Conservation (phyloP, 2,797 vertebrate genomes). For the Gadopsis bispinosus region DNA sequence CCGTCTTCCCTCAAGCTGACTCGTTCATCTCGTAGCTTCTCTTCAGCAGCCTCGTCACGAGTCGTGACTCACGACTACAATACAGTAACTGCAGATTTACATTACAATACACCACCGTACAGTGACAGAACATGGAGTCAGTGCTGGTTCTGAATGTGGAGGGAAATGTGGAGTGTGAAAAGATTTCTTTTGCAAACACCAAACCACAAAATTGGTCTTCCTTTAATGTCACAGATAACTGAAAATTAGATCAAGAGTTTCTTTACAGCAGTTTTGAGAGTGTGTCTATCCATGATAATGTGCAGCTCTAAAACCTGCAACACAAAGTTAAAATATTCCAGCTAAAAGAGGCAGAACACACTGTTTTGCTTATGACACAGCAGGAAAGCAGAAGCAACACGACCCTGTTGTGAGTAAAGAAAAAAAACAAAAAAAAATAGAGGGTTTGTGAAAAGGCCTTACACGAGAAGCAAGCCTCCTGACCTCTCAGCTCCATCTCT, state of each 20-base stretch:
- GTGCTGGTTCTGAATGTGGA: constrained; percentile 19
- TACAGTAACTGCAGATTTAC: constrained; percentile 61
- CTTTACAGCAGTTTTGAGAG: constrained; percentile 13
- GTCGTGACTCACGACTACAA: constrained; percentile 5
- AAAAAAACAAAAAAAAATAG: neutral
- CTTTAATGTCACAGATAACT: neutral
- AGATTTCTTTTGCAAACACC: constrained; percentile 5
- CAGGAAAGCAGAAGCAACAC: neutral
- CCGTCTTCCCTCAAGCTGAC: constrained; percentile 15
- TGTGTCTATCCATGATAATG: neutral
- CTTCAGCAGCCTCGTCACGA: neutral
- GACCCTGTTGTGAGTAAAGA: constrained; percentile 10
- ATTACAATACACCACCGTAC: constrained; percentile 47
- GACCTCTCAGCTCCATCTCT: constrained; percentile 76
- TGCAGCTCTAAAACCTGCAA: constrained; percentile 8
- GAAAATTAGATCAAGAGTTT: neutral
- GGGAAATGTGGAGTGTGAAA: constrained; percentile 9
- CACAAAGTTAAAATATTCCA: constrained; percentile 1
- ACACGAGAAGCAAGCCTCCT: constrained; percentile 47
- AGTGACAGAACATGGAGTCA: constrained; percentile 47
- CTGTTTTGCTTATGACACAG: constrained; percentile 1
- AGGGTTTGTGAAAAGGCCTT: constrained; percentile 23
- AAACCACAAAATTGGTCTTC: neutral
- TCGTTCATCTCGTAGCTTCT: constrained; percentile 7
- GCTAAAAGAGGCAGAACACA: neutral